These are phyloP conservation scores for Saguinus imperator DNA, from an alignment of 2,113 vertebrate genomes.

Conservation along the genomic window DNA sequence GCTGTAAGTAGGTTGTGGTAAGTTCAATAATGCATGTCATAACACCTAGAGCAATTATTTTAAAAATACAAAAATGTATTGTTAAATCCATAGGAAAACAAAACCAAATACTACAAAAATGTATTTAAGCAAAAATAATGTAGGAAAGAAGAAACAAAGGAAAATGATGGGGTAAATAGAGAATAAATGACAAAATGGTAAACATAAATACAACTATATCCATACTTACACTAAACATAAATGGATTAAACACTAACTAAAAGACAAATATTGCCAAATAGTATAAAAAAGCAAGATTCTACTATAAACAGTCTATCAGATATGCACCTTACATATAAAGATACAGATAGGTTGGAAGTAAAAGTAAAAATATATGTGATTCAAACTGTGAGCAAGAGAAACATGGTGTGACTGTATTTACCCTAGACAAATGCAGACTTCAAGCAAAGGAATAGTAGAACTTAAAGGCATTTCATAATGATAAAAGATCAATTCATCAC, in stretches of 20 bases:
- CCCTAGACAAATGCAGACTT: neutral
- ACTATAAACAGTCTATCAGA: neutral
- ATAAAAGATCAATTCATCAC: neutral
- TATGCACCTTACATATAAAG: neutral
- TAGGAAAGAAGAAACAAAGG: neutral
- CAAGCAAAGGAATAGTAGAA: neutral
- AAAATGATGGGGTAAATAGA: neutral
- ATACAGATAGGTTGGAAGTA: neutral
- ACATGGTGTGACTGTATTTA: neutral
- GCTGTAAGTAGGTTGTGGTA: neutral
- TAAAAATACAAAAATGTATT: neutral
- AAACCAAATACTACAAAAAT: neutral
- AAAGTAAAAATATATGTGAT: neutral
- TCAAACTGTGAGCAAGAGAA: neutral
- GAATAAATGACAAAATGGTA: slow-evolving; percentile 26
- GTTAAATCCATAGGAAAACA: neutral
- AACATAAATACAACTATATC: neutral
- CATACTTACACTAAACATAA: neutral
- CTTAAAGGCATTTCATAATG: neutral
- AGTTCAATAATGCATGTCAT: neutral
- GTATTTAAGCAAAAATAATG: neutral
- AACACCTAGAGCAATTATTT: neutral
- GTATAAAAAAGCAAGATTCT: neutral
- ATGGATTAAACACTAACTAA: neutral
- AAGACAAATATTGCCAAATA: slow-evolving; percentile 3